Conservation (phyloP, 2,888 invertebrate species). For the Drosophila fungiperda region DNA sequence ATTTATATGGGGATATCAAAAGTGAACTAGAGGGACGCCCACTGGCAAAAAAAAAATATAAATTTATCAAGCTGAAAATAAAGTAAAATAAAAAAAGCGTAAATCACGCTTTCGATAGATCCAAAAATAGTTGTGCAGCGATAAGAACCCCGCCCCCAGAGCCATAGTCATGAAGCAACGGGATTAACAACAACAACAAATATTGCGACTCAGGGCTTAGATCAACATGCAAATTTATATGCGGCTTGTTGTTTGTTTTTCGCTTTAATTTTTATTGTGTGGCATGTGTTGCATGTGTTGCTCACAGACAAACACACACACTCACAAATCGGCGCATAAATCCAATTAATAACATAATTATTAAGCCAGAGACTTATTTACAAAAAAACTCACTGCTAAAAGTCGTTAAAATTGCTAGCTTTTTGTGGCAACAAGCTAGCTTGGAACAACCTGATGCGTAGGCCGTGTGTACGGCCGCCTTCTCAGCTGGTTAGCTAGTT, state of each 20-base stretch:
- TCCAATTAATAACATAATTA: constrained; percentile 79
- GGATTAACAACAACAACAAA: constrained; percentile 24
- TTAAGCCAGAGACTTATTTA: constrained; percentile 61
- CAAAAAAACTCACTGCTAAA: constrained; percentile 47
- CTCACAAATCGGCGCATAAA: constrained; percentile 63
- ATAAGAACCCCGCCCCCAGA: constrained; percentile 56
- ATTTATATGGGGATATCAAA: constrained; percentile 62
- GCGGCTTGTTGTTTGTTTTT: neutral
- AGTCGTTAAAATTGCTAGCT: constrained; percentile 38
- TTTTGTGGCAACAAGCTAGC: constrained; percentile 22
- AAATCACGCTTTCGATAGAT: constrained; percentile 79
- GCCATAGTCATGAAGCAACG: constrained; percentile 19
- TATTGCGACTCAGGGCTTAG: constrained; percentile 22
- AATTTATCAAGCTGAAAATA: constrained; percentile 32
- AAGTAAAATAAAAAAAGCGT: constrained; percentile 48
- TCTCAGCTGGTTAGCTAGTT: constrained; percentile 54
- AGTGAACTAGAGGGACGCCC: constrained; percentile 61
- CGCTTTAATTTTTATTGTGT: neutral
- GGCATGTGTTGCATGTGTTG: constrained; percentile 63
- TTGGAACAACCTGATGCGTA: constrained; percentile 54
- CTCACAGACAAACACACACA: constrained; percentile 11
- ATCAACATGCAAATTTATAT: constrained; percentile 60
- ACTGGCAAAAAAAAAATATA: constrained; percentile 44
- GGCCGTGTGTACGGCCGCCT: constrained; percentile 29
- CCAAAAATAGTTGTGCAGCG: constrained; percentile 67